phyloP scores from a whole-genome alignment of 2,113 vertebrate genomes.

The Aspiorhynchus laticeps region DNA sequence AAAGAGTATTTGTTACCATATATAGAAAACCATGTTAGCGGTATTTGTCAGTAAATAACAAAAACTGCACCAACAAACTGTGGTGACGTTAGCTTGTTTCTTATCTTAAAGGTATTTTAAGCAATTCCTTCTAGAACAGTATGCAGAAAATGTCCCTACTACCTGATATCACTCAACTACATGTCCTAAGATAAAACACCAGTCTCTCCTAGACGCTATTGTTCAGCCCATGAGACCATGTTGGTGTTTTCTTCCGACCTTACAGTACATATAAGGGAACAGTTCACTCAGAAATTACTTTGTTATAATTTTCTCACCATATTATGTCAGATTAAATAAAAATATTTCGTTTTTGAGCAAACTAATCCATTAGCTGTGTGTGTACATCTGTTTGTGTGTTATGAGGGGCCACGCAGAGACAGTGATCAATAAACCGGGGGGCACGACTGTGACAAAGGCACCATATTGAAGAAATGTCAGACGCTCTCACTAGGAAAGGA shows the following conservation, averaged over 20 bases:
- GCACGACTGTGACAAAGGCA: constrained; percentile 35
- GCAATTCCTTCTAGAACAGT: neutral
- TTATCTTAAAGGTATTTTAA: neutral
- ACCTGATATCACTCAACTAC: neutral
- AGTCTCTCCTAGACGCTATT: neutral
- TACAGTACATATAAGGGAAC: neutral
- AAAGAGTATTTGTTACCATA: neutral
- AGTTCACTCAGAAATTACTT: neutral
- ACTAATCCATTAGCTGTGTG: neutral
- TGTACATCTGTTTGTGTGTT: constrained; percentile 23
- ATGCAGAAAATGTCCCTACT: neutral
- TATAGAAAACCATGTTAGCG: neutral
- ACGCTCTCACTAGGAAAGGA: constrained; percentile 8
- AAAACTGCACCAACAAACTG: neutral
- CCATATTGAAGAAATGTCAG: constrained; percentile 35
- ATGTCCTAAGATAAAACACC: neutral
- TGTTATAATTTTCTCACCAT: neutral
- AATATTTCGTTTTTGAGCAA: neutral
- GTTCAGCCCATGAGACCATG: neutral
- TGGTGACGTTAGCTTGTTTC: neutral
- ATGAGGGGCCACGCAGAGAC: constrained; percentile 8
- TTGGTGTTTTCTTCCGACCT: neutral
- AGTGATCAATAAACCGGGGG: constrained; percentile 45
- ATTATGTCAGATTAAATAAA: neutral
- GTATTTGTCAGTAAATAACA: neutral